Conservation (phyloP, 30 jellyfish, hydroid and myxozoan species). For the Aurelia sp. region DNA sequence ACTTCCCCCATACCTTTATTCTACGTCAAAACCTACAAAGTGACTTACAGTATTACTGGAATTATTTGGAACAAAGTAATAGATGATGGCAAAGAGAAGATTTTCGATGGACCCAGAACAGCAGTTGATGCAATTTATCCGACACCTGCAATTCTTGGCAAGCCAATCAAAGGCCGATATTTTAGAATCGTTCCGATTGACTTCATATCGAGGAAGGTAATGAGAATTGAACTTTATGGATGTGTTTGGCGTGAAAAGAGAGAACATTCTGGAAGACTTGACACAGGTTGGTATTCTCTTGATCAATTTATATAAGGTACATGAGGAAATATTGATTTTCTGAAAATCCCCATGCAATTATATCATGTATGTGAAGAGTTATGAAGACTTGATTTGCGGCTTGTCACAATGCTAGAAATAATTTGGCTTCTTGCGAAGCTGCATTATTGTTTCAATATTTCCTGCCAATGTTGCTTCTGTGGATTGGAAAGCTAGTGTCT, state of each 20-base stretch:
- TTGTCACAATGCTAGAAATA: no score
- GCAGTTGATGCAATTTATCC: slow-evolving; percentile 31
- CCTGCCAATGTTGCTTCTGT: no score
- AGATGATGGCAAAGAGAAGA: slow-evolving; percentile 13
- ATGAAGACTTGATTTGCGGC: no score
- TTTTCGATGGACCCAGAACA: slow-evolving; percentile 29
- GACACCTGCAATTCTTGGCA: slow-evolving; percentile 5
- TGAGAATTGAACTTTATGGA: slow-evolving; percentile 67
- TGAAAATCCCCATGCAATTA: no score
- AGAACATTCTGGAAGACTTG: not conserved
- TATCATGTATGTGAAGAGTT: no score
- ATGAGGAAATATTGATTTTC: no score
- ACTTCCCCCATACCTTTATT: slow-evolving; percentile 14
- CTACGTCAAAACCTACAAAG: slow-evolving; percentile 37
- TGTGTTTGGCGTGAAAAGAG: slow-evolving; percentile 31
- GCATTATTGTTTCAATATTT: no score
- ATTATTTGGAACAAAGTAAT: slow-evolving; percentile 5
- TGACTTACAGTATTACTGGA: slow-evolving; percentile 34
- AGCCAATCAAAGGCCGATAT: slow-evolving; percentile 57
- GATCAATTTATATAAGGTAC: no score
- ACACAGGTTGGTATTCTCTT: no score
- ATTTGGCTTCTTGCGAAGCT: no score
- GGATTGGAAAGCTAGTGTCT: no score
- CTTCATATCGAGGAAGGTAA: slow-evolving; percentile 45
- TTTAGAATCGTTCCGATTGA: slow-evolving; percentile 50